phyloP scores from a whole-genome alignment of 64 coral and sea anemone species.

The Actinia equina region DNA sequence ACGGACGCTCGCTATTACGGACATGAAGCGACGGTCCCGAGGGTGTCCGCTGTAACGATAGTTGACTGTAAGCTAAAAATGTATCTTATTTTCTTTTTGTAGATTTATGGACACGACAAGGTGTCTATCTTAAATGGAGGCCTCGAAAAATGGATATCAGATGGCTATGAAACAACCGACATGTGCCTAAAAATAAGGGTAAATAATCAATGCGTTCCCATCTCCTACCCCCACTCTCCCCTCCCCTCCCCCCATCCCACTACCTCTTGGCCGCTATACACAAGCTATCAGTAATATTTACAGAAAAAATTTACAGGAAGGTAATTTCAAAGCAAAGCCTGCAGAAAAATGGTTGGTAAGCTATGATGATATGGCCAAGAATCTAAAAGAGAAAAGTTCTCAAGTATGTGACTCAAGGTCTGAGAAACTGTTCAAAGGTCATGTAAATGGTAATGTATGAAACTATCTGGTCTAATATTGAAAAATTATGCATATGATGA shows the following conservation, averaged over 20 bases:
- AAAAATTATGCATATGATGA: too few species aligned
- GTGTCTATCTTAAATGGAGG: slow-evolving; percentile 82
- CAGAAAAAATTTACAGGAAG: slow-evolving; percentile 27
- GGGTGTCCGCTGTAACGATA: too few species aligned
- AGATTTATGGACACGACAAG: slow-evolving; percentile 75
- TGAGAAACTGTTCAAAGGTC: neutral
- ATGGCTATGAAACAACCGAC: slow-evolving; percentile 67
- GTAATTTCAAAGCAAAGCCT: slow-evolving; percentile 61
- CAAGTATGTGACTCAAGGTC: slow-evolving; percentile 76
- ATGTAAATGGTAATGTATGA: slow-evolving; percentile 23
- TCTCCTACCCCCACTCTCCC: too few species aligned
- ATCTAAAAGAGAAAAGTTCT: slow-evolving; percentile 34
- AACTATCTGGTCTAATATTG: too few species aligned
- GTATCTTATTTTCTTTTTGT: neutral
- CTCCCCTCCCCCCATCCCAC: too few species aligned
- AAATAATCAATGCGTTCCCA: neutral
- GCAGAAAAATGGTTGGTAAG: slow-evolving; percentile 31
- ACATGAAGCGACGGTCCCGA: too few species aligned
- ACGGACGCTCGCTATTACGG: too few species aligned
- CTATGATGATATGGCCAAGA: slow-evolving; percentile 82
- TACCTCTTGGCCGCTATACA: neutral
- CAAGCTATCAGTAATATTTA: neutral
- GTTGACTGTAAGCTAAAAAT: too few species aligned
- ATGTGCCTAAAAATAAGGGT: slow-evolving; percentile 63
- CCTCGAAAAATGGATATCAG: slow-evolving; percentile 72